Evolutionary conservation across 2,797 vertebrate genomes (phyloP).

Genomic region (Sebastes iracundus): DNA sequence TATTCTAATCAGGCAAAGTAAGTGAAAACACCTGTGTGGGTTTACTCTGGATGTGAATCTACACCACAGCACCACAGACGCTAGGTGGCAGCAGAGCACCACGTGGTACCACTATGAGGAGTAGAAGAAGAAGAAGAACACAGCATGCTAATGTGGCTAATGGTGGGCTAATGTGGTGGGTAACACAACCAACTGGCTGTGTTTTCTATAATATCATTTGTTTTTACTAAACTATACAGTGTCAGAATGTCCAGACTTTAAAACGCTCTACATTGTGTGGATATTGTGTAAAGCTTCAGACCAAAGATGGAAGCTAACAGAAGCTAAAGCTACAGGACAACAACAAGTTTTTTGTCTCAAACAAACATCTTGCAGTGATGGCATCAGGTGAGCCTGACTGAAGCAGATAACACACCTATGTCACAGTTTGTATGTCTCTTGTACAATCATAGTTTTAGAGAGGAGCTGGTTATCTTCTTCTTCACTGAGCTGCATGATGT

Average conservation of each 20-base stretch:
- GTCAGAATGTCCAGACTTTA: neutral
- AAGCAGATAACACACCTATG: neutral
- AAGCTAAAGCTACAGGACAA: constrained; percentile 11
- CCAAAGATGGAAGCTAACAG: constrained; percentile 5
- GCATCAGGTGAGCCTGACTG: constrained; percentile 53
- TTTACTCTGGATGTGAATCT: neutral
- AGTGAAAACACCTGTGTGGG: neutral
- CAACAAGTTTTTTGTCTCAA: neutral
- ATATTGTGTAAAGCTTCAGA: neutral
- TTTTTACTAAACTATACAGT: neutral
- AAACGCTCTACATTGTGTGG: accelerated
- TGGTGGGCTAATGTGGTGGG: neutral
- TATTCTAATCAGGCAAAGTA: neutral
- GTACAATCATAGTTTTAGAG: neutral
- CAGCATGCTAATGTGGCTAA: neutral
- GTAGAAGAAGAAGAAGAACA: constrained; percentile 16
- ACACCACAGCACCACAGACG: neutral
- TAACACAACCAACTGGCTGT: neutral
- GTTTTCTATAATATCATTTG: neutral
- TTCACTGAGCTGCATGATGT: neutral
- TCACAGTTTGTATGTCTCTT: neutral
- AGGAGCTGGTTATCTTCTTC: neutral
- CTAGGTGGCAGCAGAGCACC: constrained; percentile 27
- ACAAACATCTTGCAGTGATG: constrained; percentile 38
- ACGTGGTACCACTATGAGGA: neutral